Conservation (phyloP, 2,113 vertebrate genomes). For the Anoura caudifer region DNA sequence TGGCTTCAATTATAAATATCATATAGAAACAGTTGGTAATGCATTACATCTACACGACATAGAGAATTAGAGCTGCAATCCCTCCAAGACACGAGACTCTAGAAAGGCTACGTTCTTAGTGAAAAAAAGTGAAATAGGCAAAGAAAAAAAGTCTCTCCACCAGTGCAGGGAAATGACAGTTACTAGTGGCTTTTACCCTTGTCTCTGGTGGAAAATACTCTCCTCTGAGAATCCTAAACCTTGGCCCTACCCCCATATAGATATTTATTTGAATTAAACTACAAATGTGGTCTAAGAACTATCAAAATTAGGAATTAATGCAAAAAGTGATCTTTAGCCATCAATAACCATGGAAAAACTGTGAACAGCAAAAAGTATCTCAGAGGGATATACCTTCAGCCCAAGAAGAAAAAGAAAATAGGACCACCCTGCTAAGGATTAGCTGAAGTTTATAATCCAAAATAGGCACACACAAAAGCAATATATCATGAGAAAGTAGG, state of each 20-base stretch:
- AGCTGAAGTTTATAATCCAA: not conserved
- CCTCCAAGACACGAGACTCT: not conserved
- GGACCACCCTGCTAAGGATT: not conserved
- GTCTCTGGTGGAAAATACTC: not conserved
- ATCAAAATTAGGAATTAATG: not conserved
- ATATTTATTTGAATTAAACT: not conserved
- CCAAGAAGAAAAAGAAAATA: not conserved
- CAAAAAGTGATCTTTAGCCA: not conserved
- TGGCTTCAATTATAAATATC: not conserved
- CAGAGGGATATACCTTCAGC: not conserved
- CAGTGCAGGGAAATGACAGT: not conserved
- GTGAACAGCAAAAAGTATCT: not conserved
- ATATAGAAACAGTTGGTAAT: not conserved
- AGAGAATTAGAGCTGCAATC: not conserved
- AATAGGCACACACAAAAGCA: not conserved
- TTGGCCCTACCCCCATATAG: not conserved
- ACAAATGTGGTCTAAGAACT: not conserved
- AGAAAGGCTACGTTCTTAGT: not conserved
- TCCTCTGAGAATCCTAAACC: not conserved
- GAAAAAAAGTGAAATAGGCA: not conserved
- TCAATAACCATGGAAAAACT: not conserved
- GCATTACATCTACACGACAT: accelerated
- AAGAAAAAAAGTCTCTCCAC: not conserved
- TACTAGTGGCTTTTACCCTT: not conserved
- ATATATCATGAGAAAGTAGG: not conserved